Base-by-base conservation (phyloP, 2,888 invertebrate genomes). In the Anagyrus pseudococci region DNA sequence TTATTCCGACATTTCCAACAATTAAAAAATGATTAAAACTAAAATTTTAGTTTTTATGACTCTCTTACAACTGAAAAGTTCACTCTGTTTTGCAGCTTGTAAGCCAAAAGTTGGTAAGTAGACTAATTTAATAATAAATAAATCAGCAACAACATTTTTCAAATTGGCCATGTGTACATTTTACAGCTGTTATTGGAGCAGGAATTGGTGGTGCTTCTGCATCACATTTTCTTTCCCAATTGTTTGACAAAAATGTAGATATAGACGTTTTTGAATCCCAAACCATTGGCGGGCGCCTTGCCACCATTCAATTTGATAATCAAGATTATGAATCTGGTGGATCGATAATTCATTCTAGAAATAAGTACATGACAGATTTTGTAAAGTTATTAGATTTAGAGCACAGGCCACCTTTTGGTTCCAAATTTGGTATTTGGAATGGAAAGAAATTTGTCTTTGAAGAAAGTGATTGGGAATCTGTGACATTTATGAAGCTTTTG, bases 171-270 rank as follows among this genome's bases (percentile, higher is more conserved):
- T 26, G 13, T n/a, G n/a, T 22, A 10, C 49, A 17, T 19, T 25
- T 70, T 77, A 72, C 33, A 87, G 88, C 84, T 33, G 83, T 88
- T 29, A 79, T 88, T 64, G 88, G 88, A 17, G 86, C 83, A 48
- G 88, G 88, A 7, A 84, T 88, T 49, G 86, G 88, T 41, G 88
- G 88, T 23, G 83, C 87, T 2, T 82, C 87, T 1, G 77, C 84
- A 17, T 85, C 87, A 0, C 84, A 85, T 75, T 87, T 84, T 72
- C 74, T 88, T 7, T 77, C 81, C 10, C 77, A 86, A 71, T 71
- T 78, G 50, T 78, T 82, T 44, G 64, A 77, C 15, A 71, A 74
- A 20, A 73, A 82, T 56, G 73, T 83, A 4, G 69, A 79, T 0
- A 83, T 88, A 53, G 85, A 86, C 71, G 70, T 88, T 8, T 88